Percentiles rank a stretch among this genome's conserved stretches.
phyloP scores from a whole-genome alignment of 2,797 vertebrate genomes.

The Siniperca undulata region DNA sequence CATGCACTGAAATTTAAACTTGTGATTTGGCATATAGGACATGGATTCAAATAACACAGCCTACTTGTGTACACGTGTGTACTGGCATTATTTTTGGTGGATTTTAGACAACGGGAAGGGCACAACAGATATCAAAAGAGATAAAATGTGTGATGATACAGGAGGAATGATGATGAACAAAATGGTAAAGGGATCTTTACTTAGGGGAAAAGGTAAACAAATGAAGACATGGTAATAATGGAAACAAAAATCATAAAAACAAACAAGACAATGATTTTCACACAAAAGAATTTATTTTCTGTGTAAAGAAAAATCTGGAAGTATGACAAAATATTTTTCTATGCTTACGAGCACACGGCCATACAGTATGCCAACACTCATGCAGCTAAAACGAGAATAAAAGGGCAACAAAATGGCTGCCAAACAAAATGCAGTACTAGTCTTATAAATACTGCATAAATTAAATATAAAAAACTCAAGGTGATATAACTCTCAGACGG shows the following conservation, averaged over 20 bases:
- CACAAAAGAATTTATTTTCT: slow-evolving; percentile 87
- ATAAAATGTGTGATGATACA: slow-evolving; percentile 42
- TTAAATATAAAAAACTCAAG: slow-evolving; percentile 63
- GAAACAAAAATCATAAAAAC: slow-evolving; percentile 81
- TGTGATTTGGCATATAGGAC: not conserved
- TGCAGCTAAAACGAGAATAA: slow-evolving; percentile 76
- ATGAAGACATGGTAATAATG: slow-evolving; percentile 65
- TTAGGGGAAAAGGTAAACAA: slow-evolving; percentile 36
- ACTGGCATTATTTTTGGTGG: not conserved
- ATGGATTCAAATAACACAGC: not conserved
- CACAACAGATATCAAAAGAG: slow-evolving; percentile 17
- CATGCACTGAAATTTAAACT: not conserved
- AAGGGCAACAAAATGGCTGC: slow-evolving; percentile 77
- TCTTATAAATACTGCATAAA: slow-evolving; percentile 78
- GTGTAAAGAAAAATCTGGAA: slow-evolving; percentile 71
- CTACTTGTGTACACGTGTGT: no score
- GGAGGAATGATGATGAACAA: slow-evolving; percentile 34
- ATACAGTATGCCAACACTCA: slow-evolving; percentile 66
- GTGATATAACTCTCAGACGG: slow-evolving; percentile 69
- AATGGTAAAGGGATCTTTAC: slow-evolving; percentile 21
- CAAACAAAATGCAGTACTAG: slow-evolving; percentile 73
- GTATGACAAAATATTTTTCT: slow-evolving; percentile 78
- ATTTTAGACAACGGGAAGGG: slow-evolving; percentile 8
- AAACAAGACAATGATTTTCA: slow-evolving; percentile 86
- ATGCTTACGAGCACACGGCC: slow-evolving; percentile 68